These are phyloP conservation scores for Anoplophora glabripennis DNA, from an alignment of 1,140 invertebrate genomes.

Conservation along the genomic window DNA sequence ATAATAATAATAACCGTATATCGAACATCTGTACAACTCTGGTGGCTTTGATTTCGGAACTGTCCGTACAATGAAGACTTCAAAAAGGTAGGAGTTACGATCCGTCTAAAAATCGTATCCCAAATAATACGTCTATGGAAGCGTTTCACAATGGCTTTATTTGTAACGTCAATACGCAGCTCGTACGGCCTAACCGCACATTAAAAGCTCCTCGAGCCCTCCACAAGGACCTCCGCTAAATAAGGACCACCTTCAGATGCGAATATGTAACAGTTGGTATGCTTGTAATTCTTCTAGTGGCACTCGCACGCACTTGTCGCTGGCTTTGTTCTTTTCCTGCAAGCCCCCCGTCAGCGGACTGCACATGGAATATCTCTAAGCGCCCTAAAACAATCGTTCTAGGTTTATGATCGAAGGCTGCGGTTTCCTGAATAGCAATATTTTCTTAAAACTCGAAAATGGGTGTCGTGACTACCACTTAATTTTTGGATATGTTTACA, in stretches of 20 bases:
- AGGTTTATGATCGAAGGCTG: no score
- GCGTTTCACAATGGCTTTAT: constrained; percentile 6
- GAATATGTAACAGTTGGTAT: constrained; percentile 35
- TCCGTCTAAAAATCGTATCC: constrained; percentile 5
- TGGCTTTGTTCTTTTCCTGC: constrained; percentile 13
- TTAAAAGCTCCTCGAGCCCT: background rate
- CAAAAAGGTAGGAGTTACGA: background rate
- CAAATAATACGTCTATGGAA: background rate
- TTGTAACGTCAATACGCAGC: constrained; percentile 7
- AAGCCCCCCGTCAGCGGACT: no score
- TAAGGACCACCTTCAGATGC: constrained; percentile 21
- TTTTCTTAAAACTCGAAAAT: no score
- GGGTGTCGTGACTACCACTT: no score
- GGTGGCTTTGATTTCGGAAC: no score
- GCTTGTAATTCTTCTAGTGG: constrained; percentile 28
- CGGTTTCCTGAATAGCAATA: no score
- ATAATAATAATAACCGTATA: background rate
- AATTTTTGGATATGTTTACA: no score
- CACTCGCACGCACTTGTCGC: constrained; percentile 25
- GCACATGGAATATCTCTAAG: no score
- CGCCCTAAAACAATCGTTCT: no score
- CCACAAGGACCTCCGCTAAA: background rate
- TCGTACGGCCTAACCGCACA: no score
- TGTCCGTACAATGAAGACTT: no score
- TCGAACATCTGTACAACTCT: constrained; percentile 1